phyloP scores from a whole-genome alignment of 2,888 invertebrate species.

The Caenorhabditis wallacei region DNA sequence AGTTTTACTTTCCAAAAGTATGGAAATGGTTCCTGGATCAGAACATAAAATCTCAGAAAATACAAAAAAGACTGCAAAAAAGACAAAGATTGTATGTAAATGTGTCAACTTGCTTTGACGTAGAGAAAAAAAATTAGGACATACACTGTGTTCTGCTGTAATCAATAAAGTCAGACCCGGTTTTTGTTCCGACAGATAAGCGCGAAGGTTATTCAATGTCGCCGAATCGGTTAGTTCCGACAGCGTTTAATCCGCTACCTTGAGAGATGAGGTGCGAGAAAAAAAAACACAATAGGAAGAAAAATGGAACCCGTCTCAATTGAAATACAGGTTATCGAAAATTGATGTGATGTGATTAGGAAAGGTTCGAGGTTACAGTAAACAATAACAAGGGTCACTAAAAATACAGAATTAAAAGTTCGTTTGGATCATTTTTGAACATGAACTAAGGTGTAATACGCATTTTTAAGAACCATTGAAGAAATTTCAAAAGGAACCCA shows the following conservation, averaged over 20 bases:
- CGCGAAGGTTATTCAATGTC: conserved; percentile 63
- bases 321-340: conserved; percentile 7
- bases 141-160: conserved; percentile 56
- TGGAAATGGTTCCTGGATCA: background rate
- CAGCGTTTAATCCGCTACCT: conserved; percentile 53
- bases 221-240: conserved; percentile 42
- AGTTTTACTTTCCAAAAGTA: too few species aligned
- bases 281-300: conserved; percentile 15
- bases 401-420: background rate
- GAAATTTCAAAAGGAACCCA: too few species aligned
- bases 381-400: conserved; percentile 1
- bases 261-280: conserved; percentile 42
- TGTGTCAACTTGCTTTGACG: conserved; percentile 8
- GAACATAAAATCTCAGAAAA: background rate
- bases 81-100: background rate
- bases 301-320: conserved; percentile 17
- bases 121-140: conserved; percentile 3
- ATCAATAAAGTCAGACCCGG: conserved; percentile 66
- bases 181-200: conserved; percentile 61
- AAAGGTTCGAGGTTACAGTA: background rate
- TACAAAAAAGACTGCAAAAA: background rate
- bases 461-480: too few species aligned
- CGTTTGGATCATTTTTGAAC: too few species aligned
- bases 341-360: conserved; percentile 14
- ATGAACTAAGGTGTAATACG: too few species aligned